Evolutionary conservation across 2,797 vertebrate genomes (phyloP).

Genomic region (Helostoma temminkii): DNA sequence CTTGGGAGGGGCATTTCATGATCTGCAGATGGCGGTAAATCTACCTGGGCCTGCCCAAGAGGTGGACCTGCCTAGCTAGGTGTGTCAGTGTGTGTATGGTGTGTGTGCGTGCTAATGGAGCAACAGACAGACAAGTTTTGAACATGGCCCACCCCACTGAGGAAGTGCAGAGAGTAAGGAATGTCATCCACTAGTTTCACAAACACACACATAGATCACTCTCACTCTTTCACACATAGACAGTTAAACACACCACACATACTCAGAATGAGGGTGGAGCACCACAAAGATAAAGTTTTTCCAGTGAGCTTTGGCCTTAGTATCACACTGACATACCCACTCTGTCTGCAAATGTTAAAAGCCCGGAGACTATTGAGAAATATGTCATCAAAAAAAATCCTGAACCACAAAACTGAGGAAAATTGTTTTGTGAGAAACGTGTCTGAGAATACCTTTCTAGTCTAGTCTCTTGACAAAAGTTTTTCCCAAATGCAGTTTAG

Average conservation of each 20-base stretch:
- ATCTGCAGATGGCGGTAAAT: constrained; percentile 54
- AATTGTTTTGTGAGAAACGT: background rate
- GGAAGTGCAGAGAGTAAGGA: constrained; percentile 17
- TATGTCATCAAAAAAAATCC: background rate
- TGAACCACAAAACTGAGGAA: background rate
- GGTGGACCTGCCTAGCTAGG: constrained; percentile 21
- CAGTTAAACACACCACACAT: background rate
- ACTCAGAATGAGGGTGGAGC: constrained; percentile 24
- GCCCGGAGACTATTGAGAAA: background rate
- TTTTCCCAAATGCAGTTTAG: background rate
- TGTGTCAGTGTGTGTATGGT: constrained; percentile 23
- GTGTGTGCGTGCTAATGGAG: constrained; percentile 22
- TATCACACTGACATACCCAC: background rate
- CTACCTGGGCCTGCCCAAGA: constrained; percentile 24
- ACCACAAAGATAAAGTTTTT: constrained; percentile 8
- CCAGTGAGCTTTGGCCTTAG: constrained; percentile 6
- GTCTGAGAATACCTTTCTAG: background rate
- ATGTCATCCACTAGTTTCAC: constrained; percentile 14
- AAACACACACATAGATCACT: constrained; percentile 9
- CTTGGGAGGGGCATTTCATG: constrained; percentile 57
- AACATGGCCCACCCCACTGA: constrained; percentile 20
- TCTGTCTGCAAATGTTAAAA: background rate
- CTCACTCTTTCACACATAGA: constrained; percentile 13
- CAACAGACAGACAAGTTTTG: constrained; percentile 9
- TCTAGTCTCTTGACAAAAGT: background rate